Conservation (phyloP, 2,113 vertebrate genomes). For the Mirza zaza region DNA sequence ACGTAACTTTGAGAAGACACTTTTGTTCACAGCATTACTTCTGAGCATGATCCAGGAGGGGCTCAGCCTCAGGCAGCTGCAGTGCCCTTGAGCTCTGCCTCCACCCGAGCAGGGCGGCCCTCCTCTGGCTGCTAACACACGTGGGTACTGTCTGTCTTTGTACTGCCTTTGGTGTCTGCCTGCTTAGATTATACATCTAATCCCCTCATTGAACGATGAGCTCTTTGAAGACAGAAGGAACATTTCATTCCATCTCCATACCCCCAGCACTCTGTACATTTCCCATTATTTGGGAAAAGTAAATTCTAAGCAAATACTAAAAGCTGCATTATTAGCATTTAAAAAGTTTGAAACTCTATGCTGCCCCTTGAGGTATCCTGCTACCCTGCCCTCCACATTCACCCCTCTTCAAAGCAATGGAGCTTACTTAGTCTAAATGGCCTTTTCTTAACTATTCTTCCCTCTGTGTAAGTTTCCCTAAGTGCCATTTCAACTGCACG, state of each 20-base stretch:
- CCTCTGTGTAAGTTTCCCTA: background rate
- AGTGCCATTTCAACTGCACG: background rate
- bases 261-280: background rate
- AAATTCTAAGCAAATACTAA: background rate
- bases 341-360: background rate
- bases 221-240: background rate
- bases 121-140: background rate
- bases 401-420: background rate
- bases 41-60: background rate
- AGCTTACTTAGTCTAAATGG: background rate
- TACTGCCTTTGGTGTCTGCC: background rate
- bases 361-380: background rate
- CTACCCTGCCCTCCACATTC: too few species aligned
- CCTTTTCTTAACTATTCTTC: background rate
- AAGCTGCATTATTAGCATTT: background rate
- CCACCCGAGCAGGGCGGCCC: too few species aligned
- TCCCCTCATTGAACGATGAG: background rate
- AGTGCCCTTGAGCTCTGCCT: background rate
- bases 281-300: background rate
- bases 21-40: background rate
- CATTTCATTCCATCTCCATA: too few species aligned
- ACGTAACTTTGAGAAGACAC: background rate
- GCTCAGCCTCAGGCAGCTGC: background rate
- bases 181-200: fast-evolving
- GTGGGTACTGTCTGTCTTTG: fast-evolving